A percentile compares a stretch with the other conserved stretches of the same genome.
These are phyloP conservation scores for Gulo gulo DNA, from an alignment of 2,113 vertebrate genomes.

Conservation along the genomic window DNA sequence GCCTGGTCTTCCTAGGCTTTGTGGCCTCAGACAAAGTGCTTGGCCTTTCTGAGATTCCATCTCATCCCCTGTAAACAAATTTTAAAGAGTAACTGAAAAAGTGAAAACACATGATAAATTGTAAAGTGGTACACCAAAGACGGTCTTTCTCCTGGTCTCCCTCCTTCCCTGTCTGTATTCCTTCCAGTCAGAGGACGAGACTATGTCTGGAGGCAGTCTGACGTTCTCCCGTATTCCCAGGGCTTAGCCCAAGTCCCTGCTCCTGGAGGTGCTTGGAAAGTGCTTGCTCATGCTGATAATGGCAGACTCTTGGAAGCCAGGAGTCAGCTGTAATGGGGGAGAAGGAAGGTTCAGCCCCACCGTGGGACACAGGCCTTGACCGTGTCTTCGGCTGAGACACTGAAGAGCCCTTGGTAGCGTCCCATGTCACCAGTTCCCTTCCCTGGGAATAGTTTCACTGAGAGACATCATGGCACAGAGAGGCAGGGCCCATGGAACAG, in stretches of 20 bases:
- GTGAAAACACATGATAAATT: constrained; percentile 7
- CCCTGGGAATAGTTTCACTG: background rate
- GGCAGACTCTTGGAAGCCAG: background rate
- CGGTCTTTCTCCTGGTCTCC: background rate
- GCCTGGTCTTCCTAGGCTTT: background rate
- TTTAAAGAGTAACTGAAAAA: background rate
- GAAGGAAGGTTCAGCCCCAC: background rate
- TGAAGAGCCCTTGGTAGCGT: background rate
- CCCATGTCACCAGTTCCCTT: background rate
- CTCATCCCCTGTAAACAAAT: background rate
- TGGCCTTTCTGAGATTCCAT: background rate
- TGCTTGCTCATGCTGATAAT: background rate
- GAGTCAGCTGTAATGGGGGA: background rate
- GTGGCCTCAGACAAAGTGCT: constrained; percentile 26
- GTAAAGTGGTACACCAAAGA: background rate
- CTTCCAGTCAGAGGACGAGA: background rate
- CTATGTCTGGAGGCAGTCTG: background rate
- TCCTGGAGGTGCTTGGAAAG: background rate
- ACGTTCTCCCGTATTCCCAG: background rate
- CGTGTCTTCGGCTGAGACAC: background rate
- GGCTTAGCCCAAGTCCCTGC: background rate
- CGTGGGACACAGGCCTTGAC: background rate
- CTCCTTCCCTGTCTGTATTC: background rate
- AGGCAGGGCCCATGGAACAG: background rate
- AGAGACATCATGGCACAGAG: background rate